Evolutionary conservation across 53 echinoderm and acorn worm genomes (phyloP).

Genomic region (Echinometra lucunter): DNA sequence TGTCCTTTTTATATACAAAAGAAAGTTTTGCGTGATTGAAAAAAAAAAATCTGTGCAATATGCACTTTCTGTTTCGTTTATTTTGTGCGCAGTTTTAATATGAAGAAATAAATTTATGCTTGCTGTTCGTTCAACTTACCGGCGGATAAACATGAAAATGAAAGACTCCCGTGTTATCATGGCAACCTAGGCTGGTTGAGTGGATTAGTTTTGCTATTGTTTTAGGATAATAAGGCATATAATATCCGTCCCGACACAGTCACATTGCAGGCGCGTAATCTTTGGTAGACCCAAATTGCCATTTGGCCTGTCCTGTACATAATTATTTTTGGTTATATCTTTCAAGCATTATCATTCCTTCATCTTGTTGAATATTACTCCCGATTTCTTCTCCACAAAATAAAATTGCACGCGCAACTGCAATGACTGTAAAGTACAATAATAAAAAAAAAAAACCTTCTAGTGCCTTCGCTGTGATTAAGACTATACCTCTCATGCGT

Average conservation of each 20-base stretch:
- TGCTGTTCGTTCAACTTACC: too few species aligned
- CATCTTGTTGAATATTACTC: background rate
- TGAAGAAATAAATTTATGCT: too few species aligned
- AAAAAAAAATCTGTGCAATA: background rate
- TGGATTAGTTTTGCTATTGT: too few species aligned
- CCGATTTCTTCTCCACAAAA: background rate
- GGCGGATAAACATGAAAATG: too few species aligned
- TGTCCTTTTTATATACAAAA: background rate
- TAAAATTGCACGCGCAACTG: background rate
- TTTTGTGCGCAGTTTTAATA: background rate
- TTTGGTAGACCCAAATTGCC: too few species aligned
- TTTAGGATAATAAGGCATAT: too few species aligned
- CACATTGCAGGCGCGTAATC: too few species aligned
- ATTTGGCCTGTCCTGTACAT: too few species aligned
- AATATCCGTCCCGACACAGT: too few species aligned
- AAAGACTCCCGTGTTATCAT: too few species aligned
- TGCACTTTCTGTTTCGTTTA: background rate
- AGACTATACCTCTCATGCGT: background rate
- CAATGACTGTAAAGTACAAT: background rate
- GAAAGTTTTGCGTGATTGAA: background rate
- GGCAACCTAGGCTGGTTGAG: too few species aligned
- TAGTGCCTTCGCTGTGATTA: background rate
- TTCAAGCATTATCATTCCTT: background rate
- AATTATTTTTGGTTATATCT: background rate
- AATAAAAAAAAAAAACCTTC: background rate